A percentile compares a stretch with the other conserved stretches of the same genome.
Evolutionary conservation across 2,797 vertebrate genomes (phyloP).

Genomic region (Enteromius argenteus): DNA sequence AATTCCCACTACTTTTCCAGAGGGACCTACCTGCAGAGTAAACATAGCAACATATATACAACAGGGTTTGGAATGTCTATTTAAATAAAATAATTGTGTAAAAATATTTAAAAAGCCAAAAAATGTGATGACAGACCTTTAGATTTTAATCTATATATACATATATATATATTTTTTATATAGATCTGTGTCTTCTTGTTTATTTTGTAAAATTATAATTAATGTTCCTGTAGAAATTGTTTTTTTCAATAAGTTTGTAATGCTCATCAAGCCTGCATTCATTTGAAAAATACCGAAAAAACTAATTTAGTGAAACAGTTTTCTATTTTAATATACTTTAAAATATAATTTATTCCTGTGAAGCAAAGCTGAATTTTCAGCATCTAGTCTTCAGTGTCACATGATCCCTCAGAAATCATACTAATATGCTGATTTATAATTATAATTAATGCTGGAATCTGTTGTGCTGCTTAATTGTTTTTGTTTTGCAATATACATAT

Average conservation of each 20-base stretch:
- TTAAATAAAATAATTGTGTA: neutral
- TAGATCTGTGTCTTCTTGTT: neutral
- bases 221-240: neutral
- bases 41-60: slow-evolving; percentile 6
- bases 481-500: neutral
- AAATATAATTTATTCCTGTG: neutral
- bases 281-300: neutral
- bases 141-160: neutral
- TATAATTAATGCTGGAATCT: neutral
- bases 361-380: neutral
- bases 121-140: neutral
- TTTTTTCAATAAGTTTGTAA: neutral
- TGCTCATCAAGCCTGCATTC: neutral
- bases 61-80: neutral
- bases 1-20: slow-evolving; percentile 86
- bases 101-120: neutral
- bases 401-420: neutral
- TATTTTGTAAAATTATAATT: neutral
- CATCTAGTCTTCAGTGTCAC: neutral
- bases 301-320: neutral
- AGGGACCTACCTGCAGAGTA: slow-evolving; percentile 79
- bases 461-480: neutral
- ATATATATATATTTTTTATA: no score
- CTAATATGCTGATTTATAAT: neutral
- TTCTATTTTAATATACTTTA: neutral